Conservation (phyloP, 2,797 vertebrate species). For the Peromyscus aztecus region DNA sequence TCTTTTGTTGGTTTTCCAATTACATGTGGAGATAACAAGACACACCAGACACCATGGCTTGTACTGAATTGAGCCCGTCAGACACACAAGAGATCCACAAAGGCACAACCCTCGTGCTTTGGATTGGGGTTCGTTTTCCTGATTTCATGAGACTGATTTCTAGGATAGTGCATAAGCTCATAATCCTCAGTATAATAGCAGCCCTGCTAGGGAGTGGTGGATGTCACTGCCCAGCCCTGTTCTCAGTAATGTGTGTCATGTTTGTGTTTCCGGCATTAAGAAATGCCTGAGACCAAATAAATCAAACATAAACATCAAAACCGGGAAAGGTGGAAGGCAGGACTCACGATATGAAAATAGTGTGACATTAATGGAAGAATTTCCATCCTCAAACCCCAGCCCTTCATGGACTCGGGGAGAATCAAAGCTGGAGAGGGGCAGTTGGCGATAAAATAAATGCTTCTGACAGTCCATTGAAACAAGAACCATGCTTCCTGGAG, state of each 20-base stretch:
- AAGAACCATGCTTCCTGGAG: background rate
- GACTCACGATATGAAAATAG: constrained; percentile 1
- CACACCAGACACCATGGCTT: background rate
- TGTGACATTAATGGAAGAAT: background rate
- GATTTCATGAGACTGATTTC: constrained; percentile 39
- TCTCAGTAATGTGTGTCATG: constrained; percentile 7
- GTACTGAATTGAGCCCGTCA: background rate
- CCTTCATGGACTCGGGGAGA: background rate
- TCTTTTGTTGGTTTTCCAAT: constrained; percentile 21
- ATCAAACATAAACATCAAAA: constrained; percentile 50
- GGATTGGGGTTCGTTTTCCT: constrained; percentile 16
- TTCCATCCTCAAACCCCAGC: constrained; percentile 12
- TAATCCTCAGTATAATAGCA: constrained; percentile 48
- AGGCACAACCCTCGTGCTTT: background rate
- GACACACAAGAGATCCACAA: background rate
- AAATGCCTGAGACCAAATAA: constrained; percentile 50
- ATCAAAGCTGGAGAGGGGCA: background rate
- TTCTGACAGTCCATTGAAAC: constrained; percentile 9
- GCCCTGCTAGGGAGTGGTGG: background rate
- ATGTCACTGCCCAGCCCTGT: background rate
- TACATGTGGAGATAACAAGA: background rate
- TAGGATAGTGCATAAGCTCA: constrained; percentile 26
- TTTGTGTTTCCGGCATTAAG: background rate
- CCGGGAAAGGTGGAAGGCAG: background rate
- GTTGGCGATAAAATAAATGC: background rate